Evolutionary conservation across 1,140 invertebrate species (phyloP).

Genomic region (Ganaspis sp.): DNA sequence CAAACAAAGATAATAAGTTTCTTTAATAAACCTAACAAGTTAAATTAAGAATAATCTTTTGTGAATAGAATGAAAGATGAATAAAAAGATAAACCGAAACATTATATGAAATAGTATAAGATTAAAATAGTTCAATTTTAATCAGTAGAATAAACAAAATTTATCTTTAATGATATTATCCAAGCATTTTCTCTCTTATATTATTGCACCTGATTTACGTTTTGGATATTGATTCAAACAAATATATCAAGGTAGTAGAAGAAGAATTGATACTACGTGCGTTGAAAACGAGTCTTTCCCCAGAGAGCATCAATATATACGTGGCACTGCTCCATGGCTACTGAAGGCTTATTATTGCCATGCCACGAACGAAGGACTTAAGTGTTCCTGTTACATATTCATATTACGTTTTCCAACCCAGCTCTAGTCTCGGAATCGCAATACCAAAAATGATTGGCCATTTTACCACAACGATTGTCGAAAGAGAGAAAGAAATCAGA

Average conservation of each 20-base stretch:
- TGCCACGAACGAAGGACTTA: not conserved
- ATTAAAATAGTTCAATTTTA: too few species aligned
- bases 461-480: not conserved
- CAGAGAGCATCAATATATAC: not conserved
- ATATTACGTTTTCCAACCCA: not conserved
- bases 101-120: too few species aligned
- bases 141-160: too few species aligned
- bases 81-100: too few species aligned
- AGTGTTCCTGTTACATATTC: slow-evolving; percentile 10
- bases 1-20: too few species aligned
- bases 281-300: not conserved
- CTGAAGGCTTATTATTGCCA: not conserved
- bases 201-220: not conserved
- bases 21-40: too few species aligned
- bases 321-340: not conserved
- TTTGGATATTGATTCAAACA: not conserved
- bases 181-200: too few species aligned
- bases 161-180: too few species aligned
- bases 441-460: not conserved
- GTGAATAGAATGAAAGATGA: too few species aligned
- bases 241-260: not conserved
- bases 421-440: not conserved
- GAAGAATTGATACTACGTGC: not conserved
- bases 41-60: too few species aligned
- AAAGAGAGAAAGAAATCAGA: not conserved